Conservation (phyloP, 2,888 invertebrate genomes). For the Spicauda simplicius region DNA sequence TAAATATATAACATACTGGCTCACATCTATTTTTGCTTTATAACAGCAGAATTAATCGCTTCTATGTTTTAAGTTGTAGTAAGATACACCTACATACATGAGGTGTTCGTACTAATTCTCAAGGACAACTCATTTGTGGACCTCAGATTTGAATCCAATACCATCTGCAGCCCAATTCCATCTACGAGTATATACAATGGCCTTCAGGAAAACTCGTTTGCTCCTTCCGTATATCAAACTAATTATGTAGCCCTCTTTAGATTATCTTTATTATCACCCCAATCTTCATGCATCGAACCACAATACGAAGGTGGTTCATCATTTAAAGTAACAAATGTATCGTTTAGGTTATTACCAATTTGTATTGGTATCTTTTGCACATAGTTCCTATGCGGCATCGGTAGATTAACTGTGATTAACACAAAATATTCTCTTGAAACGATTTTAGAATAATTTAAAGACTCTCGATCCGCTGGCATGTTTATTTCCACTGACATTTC, state of each 20-base stretch:
- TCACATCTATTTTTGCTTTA: no score
- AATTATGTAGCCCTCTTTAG: background rate
- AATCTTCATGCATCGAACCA: conserved; percentile 15
- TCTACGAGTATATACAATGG: no score
- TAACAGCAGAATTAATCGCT: no score
- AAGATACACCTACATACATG: no score
- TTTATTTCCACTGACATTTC: conserved; percentile 10
- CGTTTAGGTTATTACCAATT: conserved; percentile 12
- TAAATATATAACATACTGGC: no score
- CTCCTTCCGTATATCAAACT: background rate
- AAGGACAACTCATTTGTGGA: no score
- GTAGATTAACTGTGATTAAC: background rate
- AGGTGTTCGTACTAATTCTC: no score
- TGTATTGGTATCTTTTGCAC: conserved; percentile 9
- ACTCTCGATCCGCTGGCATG: conserved; percentile 5
- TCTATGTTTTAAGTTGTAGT: no score
- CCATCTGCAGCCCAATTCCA: no score
- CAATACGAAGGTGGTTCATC: background rate
- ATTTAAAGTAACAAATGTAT: background rate
- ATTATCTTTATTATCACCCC: background rate
- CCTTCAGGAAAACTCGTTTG: background rate
- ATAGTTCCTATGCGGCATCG: conserved; percentile 18
- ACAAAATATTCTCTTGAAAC: conserved; percentile 18
- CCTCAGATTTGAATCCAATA: no score
- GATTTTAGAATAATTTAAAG: background rate